Evolutionary conservation across 1,140 invertebrate genomes (phyloP), one percentile per base, ranked within the genome.

Genomic region (Neuroterus valhalla): DNA sequence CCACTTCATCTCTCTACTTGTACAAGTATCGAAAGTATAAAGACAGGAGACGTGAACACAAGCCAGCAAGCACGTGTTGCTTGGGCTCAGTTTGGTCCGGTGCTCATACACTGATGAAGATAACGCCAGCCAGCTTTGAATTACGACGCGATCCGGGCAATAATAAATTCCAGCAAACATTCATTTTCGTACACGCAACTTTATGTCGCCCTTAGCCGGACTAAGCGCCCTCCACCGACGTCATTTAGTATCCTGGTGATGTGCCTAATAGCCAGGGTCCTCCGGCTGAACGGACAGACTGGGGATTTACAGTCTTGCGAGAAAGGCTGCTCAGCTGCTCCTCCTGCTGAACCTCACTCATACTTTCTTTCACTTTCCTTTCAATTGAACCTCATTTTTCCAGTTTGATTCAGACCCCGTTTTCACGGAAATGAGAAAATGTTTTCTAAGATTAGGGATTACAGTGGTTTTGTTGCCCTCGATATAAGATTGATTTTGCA

Each of bases 151-250:
- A 81, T 77, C 80, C 82, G 75, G 82, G 85, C 87, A 84, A 89
- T 90, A 90, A 89, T 89, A 90, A 89, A 89, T 90, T 90, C 86
- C 85, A 80, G 81, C 85, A 87, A 89, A 89, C 88, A 89, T 89
- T 90, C 86, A 89, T 89, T 90, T 90, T 90, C 87, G 88, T 89
- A 86, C 84, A 89, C 86, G 86, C 87, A 89, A 89, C 83, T 89
- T 89, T 89, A 90, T 89, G 86, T 84, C 87, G 83, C 88, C 84
- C 87, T 89, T 88, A 88, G 84, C 81, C 74, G 80, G 80, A 86
- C 85, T 89, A 89, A 89, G 87, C 86, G 84, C 81, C 82, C 82
- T 80, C 79, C 81, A 71, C 78, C 84, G 81, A 86, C 87, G 87
- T 89, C 89, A 88, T 89, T 90, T 89, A 89, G 85, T 87, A 88